Base-by-base conservation (phyloP, 2,888 invertebrate species). In the Galeopsomyia nigrocyanea region DNA sequence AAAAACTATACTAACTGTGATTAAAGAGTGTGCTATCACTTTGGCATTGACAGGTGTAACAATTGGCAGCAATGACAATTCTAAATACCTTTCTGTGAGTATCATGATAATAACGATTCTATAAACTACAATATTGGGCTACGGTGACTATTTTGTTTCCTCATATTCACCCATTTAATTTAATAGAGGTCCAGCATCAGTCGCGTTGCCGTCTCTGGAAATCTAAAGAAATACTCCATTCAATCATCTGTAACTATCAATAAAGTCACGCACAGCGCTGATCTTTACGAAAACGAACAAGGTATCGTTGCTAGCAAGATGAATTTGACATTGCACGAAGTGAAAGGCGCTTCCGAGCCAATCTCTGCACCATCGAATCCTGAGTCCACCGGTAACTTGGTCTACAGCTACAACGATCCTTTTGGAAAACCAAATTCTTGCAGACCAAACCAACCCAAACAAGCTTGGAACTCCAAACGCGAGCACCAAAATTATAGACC, bases 1-100 rank as follows among this genome's bases (percentile, higher is more conserved):
- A 91, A 89, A 79, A 91, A 92, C 85, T 91, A 90, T 81, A 89
- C 89, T 68, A 89, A 90, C 77, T 90, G 92, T 83, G 88, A 90
- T 63, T 88, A 90, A 78, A 88, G 90, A 77, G 88, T 91, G 21
- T 89, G 88, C 49, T 92, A 92, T 82, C 90, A 92, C 81, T 91
- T 89, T 78, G 93, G 93, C 70, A 88, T 92, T 51, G 89, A 88
- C 19, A 87, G 88, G 61, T 86, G 87, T 17, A 88, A 88, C 19
- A 86, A 89, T 78, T 90, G 82, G 82, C 75, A 84, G 85, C 63
- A 87, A 87, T 69, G 82, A 87, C 6, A 89, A 90, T 78, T 88
- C 89, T 64, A 87, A 89, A 78, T 88, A 90, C 78, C 87, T 91
- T 53, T 78, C 86, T 50, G 88, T 88, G 79, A 86, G 78, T 79